A percentile compares a stretch with the other conserved stretches of the same genome.
Evolutionary conservation across 2,113 vertebrate genomes (phyloP).

Genomic region (Xenus cinereus): DNA sequence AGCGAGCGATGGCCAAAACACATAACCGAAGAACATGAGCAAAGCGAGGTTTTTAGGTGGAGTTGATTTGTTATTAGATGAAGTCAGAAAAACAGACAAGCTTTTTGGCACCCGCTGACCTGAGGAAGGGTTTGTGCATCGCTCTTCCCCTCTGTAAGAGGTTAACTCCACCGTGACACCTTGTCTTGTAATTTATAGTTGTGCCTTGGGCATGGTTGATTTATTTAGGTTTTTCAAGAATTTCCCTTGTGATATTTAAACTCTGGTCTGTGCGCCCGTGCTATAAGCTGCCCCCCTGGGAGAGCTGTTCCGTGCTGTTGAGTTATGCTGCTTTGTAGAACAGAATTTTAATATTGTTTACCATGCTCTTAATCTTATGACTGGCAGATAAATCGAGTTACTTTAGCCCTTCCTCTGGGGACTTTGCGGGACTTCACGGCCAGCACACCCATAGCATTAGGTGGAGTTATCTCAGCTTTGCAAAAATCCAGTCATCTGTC

Average conservation of each 20-base stretch:
- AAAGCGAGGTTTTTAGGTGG: not conserved
- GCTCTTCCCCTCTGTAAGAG: not conserved
- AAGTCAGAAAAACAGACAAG: not conserved
- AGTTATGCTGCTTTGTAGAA: not conserved
- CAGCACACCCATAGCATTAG: not conserved
- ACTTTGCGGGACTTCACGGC: not conserved
- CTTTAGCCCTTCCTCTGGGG: not conserved
- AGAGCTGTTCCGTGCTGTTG: not conserved
- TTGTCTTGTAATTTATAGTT: not conserved
- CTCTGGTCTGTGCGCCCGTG: not conserved
- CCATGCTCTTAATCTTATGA: not conserved
- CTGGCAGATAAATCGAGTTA: conserved; percentile 10
- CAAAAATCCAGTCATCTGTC: not conserved
- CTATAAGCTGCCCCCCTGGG: not conserved
- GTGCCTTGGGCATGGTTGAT: not conserved
- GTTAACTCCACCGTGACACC: not conserved
- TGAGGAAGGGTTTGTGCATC: not conserved
- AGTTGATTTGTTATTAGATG: not conserved
- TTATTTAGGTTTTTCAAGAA: not conserved
- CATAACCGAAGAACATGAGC: not conserved
- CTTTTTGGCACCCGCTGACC: not conserved
- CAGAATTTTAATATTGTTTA: conserved; percentile 26
- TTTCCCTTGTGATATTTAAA: not conserved
- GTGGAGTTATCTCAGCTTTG: conserved; percentile 31
- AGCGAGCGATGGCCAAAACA: not conserved